These are phyloP conservation scores for Desoria tigrina DNA, from an alignment of 2,888 invertebrate species.

Conservation along the genomic window DNA sequence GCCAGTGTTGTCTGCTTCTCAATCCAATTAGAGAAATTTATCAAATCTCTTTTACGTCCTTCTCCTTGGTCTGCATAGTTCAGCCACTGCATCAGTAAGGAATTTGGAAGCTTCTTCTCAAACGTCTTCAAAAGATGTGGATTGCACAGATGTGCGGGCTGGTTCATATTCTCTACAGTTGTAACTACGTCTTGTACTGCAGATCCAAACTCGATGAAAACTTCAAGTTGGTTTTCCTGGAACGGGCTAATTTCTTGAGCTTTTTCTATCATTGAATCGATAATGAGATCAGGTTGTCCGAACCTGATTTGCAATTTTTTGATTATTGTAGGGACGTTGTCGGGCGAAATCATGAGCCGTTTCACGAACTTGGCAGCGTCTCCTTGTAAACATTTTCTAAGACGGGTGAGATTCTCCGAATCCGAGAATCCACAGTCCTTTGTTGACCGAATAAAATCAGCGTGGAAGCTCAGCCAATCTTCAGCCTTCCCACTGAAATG, in stretches of 20 bases:
- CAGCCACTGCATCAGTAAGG: too few relatives aligned
- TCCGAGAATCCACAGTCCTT: not conserved
- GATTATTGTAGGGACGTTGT: not conserved
- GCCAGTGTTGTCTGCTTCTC: too few relatives aligned
- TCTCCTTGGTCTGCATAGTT: too few relatives aligned
- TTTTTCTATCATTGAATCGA: not conserved
- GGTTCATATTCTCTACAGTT: not conserved
- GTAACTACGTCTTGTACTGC: too few relatives aligned
- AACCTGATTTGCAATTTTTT: not conserved
- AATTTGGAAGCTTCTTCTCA: not conserved
- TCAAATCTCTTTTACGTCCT: too few relatives aligned
- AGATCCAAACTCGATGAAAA: not conserved
- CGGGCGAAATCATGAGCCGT: not conserved
- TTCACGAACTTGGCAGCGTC: not conserved
- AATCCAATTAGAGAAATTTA: too few relatives aligned
- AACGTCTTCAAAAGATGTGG: not conserved
- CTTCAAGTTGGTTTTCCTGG: not conserved
- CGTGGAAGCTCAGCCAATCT: conserved; percentile 8
- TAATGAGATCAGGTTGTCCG: not conserved
- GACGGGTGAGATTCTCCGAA: not conserved
- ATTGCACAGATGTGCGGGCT: not conserved
- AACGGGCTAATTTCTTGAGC: not conserved
- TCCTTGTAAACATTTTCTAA: not conserved
- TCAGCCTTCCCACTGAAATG: not conserved
- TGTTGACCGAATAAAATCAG: not conserved